phyloP scores from a whole-genome alignment of 2,113 vertebrate species.

The Albula glossodonta region DNA sequence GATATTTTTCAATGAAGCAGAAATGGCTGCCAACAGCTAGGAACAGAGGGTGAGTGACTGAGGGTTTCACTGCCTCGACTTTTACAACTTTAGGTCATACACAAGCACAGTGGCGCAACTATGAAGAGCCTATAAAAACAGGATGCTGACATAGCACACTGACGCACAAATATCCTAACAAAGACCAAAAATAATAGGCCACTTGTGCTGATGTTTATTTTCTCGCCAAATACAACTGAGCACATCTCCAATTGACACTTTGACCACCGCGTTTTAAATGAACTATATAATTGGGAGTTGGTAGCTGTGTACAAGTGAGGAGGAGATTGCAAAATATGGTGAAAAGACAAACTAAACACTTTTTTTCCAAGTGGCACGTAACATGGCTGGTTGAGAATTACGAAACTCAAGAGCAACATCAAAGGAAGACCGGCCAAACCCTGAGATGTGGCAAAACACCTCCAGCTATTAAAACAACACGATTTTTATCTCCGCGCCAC shows the following conservation, averaged over 20 bases:
- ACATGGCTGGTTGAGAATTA: conserved; percentile 23
- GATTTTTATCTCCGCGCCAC: conserved; percentile 23
- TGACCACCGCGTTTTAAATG: background rate
- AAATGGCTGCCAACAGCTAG: background rate
- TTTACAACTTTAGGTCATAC: background rate
- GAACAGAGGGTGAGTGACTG: background rate
- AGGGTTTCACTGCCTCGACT: background rate
- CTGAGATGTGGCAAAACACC: conserved; percentile 34
- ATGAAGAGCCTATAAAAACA: background rate
- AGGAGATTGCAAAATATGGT: background rate
- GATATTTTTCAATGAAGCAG: background rate
- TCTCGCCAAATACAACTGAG: background rate
- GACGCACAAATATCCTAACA: background rate
- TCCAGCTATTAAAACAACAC: conserved; percentile 34
- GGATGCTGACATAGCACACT: background rate
- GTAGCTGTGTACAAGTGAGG: background rate
- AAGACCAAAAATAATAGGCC: background rate
- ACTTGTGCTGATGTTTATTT: background rate
- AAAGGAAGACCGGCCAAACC: conserved; percentile 9
- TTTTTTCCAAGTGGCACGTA: background rate
- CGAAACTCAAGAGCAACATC: conserved; percentile 22
- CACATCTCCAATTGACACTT: background rate
- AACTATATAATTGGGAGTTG: background rate
- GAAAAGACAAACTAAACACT: conserved; percentile 1
- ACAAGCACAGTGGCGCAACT: background rate